Evolutionary conservation across 2,113 vertebrate genomes (phyloP).

Genomic region (Hippopotamus amphibius): DNA sequence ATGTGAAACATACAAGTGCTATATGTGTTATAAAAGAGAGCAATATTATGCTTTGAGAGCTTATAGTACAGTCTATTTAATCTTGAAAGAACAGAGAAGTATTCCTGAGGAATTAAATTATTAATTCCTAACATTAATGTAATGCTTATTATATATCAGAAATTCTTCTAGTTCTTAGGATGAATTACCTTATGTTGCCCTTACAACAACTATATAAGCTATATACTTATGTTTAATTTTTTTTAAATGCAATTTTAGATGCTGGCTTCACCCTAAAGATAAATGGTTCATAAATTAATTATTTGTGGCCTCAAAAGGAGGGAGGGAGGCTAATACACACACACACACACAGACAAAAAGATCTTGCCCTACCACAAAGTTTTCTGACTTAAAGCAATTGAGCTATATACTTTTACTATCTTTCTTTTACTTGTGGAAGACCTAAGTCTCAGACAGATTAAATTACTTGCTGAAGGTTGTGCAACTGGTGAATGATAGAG

Average conservation of each 20-base stretch:
- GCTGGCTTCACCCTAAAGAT: not conserved
- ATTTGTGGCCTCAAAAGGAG: not conserved
- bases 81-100: not conserved
- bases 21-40: not conserved
- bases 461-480: not conserved
- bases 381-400: not conserved
- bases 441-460: not conserved
- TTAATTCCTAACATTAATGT: not conserved
- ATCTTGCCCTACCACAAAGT: not conserved
- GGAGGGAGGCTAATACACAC: not conserved
- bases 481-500: not conserved
- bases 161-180: not conserved
- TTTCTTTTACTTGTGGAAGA: not conserved
- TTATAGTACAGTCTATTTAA: not conserved
- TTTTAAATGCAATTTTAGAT: not conserved
- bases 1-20: not conserved
- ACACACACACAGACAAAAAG: not conserved
- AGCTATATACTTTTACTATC: not conserved
- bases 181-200: not conserved
- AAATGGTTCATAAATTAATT: not conserved
- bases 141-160: not conserved
- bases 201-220: not conserved
- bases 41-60: not conserved
- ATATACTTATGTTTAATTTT: not conserved
- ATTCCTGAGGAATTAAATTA: not conserved